Percentiles rank a stretch among this genome's conserved stretches.
Conservation (phyloP, 2,113 vertebrate genomes). For the Phaethon lepturus region DNA sequence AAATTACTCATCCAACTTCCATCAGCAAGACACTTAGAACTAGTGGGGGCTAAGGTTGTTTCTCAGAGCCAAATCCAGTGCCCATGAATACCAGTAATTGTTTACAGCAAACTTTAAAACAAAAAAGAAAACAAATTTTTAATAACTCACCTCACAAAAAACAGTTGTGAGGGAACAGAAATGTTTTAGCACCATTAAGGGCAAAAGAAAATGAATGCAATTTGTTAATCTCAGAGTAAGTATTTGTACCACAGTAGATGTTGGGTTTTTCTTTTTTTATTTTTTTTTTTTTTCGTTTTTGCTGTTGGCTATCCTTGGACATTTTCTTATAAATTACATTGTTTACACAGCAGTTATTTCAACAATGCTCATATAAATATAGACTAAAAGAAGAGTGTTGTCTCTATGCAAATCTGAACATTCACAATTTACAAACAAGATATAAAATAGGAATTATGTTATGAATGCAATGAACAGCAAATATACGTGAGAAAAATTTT, state of each 20-base stretch:
- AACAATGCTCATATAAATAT: not conserved
- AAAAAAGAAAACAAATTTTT: not conserved
- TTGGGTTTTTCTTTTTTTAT: rapidly evolving
- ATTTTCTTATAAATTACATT: not conserved
- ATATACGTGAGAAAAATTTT: not conserved
- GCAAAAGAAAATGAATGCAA: not conserved
- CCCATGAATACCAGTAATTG: not conserved
- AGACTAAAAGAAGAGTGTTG: not conserved
- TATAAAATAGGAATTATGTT: not conserved
- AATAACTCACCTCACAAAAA: not conserved
- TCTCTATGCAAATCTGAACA: not conserved
- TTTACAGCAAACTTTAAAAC: not conserved
- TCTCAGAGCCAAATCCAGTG: not conserved
- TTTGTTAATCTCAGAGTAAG: not conserved
- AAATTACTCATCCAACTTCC: not conserved
- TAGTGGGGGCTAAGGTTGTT: not conserved
- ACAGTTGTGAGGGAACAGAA: not conserved
- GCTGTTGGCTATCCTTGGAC: not conserved
- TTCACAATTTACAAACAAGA: not conserved
- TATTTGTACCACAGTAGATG: not conserved
- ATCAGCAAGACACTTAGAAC: not conserved
- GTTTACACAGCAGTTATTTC: not conserved
- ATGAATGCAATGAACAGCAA: not conserved
- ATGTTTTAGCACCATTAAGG: not conserved
- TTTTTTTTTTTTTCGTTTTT: not conserved